phyloP scores from a whole-genome alignment of 1,140 invertebrate genomes.

The Battus philenor region DNA sequence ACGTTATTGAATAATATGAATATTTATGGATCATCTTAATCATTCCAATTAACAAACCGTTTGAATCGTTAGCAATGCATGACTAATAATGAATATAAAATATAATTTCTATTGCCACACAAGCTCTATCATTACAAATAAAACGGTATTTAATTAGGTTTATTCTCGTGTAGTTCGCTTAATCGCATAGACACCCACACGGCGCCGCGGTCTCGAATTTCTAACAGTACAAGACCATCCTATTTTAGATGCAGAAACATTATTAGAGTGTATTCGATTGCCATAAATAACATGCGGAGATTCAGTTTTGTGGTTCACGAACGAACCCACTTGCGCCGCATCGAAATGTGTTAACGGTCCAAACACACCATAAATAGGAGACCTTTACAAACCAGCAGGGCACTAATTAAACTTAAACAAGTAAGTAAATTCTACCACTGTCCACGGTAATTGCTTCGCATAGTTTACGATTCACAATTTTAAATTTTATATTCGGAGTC shows the following conservation, averaged over 20 bases:
- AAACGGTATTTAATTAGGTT: conserved; percentile 8
- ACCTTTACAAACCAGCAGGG: conserved; percentile 2
- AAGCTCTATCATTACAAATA: not conserved
- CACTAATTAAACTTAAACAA: conserved; percentile 15
- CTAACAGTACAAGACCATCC: not conserved
- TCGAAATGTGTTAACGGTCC: conserved; percentile 16
- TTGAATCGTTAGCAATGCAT: too few species aligned
- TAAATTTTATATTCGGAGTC: conserved; percentile 9
- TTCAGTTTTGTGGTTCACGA: not conserved
- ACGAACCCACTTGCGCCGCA: not conserved
- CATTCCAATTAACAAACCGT: too few species aligned
- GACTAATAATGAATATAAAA: not conserved
- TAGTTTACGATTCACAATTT: conserved; percentile 10
- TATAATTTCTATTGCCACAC: not conserved
- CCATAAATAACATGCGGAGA: conserved; percentile 1
- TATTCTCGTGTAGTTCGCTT: conserved; percentile 1
- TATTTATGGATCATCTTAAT: too few species aligned
- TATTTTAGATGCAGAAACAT: conserved; percentile 3
- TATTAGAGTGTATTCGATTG: conserved; percentile 3
- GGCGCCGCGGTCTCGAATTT: conserved; percentile 1
- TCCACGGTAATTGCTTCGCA: conserved; percentile 8
- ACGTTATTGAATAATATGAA: too few species aligned
- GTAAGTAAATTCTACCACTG: conserved; percentile 12
- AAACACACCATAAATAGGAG: conserved; percentile 13
- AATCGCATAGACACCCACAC: conserved; percentile 10